Evolutionary conservation across 2,888 invertebrate species (phyloP), one percentile per base, ranked within the genome.

Genomic region (Vesta saturnalis): DNA sequence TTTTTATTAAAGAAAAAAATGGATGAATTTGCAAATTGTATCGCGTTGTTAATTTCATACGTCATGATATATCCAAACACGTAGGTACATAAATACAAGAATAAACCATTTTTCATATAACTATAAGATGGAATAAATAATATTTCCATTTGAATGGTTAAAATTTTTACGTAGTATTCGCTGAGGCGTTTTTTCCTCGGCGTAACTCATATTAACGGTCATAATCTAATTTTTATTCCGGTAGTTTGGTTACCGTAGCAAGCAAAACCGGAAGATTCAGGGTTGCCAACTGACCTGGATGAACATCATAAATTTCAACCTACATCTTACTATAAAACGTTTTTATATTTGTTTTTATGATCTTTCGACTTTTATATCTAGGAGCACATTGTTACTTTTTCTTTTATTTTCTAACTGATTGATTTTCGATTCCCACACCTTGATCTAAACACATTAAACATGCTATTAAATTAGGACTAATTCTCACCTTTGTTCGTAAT

Each of bases 221-320:
- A 61, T 62, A 69, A 69, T 66, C 69, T 66, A 69, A 69, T 69
- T 69, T 69, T 69, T 69, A 69, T 69, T 69, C 69, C 62, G 66
- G 64, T 64, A 64, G 69, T 64, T 69, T 49, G 64, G 60, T 58
- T 60, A 54, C 65, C 59, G 60, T 47, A 43, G 62, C 35, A 60
- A 58, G 35, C 54, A 66, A 60, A 69, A 59, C 35, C 22, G 59
- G 65, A 61, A 66, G 65, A 69, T 65, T 62, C 69, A 61, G 65
- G 54, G 62, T 56, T 65, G 69, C 69, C 69, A 69, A 66, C 69
- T 69, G 69, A 69, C 69, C 69, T 63, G 69, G 59, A 69, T 66
- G 69, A 69, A 66, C 69, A 62, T 61, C 65, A 66, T 69, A 69
- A 69, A 69, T 69, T 66, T 57, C 69, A 52, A 56, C 61, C 69